Evolutionary conservation across 2,888 invertebrate species (phyloP), one percentile per base, ranked within the genome.

Genomic region (Aporophyla nigra): DNA sequence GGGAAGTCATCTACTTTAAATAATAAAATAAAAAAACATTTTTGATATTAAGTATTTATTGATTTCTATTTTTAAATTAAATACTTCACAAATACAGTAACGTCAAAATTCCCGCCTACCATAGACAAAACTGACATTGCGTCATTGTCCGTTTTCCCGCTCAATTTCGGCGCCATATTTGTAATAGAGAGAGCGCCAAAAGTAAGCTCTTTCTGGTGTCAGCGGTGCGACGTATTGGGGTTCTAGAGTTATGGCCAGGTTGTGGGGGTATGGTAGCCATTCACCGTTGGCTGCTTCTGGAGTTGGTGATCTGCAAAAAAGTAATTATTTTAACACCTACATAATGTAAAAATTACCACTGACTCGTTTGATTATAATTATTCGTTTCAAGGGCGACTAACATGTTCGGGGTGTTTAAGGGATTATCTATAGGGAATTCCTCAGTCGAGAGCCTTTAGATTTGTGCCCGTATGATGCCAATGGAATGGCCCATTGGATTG

Each of bases 171-270:
- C 93, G 80, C 96, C 95, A 90, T 95, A 95, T 90, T 95, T 93
- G 71, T 89, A 89, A 82, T 93, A 96, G 24, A 95, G 87, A 9
- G 92, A 88, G 62, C 95, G 93, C 96, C 96, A 96, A 82, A 95
- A 96, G 80, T 93, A 90, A 0, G 96, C 94, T 19, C 96, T 87
- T n/a, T 96, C 96, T 0, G 95, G 94, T 0, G 96, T 96, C 7
- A 96, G 87, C 0, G 95, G 92, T 0, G 93, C 92, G 0, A 96
- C 96, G 83, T 96, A 96, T 66, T 95, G 93, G 0, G 96, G 96
- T 76, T 96, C 95, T 53, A 96, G 74, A 2, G 92, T 90, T 3
- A 96, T 94, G 0, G 94, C 95, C 46, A 96, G 83, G 51, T 95
- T 92, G 62, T 96, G 90, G 0, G 96, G 96, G 56, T 93, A 91